Percentiles rank a stretch among this genome's conserved stretches.
These are phyloP conservation scores for Parotocinclus haroldoi DNA, from an alignment of 2,797 vertebrate genomes.

Conservation along the genomic window DNA sequence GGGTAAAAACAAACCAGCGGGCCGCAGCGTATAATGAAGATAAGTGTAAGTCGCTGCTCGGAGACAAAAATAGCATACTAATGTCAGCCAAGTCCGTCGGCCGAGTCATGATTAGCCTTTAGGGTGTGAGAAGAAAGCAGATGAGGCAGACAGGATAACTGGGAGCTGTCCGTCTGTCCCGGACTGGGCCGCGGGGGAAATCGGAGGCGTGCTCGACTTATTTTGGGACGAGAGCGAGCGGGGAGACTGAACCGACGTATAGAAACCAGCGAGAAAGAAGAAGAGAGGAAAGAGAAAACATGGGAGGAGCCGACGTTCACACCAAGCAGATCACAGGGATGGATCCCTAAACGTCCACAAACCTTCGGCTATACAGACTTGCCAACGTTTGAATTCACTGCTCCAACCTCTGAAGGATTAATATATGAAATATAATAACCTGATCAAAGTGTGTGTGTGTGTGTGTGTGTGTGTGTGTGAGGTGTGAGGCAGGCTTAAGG, in stretches of 20 bases:
- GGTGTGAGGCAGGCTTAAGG: too few species aligned
- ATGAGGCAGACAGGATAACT: neutral
- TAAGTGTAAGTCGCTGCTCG: neutral
- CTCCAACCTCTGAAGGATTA: too few species aligned
- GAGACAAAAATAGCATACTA: neutral
- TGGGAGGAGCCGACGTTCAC: neutral
- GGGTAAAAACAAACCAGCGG: too few species aligned
- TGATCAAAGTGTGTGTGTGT: too few species aligned
- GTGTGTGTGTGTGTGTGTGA: too few species aligned
- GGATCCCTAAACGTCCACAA: too few species aligned
- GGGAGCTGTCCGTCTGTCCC: slow-evolving; percentile 16
- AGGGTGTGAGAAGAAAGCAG: neutral
- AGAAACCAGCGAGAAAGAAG: slow-evolving; percentile 9
- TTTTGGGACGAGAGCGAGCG: slow-evolving; percentile 16
- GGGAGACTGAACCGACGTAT: slow-evolving; percentile 3
- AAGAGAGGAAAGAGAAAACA: neutral
- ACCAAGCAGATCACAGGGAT: too few species aligned
- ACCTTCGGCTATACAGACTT: too few species aligned
- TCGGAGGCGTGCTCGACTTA: slow-evolving; percentile 25
- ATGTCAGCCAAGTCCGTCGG: neutral
- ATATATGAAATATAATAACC: too few species aligned
- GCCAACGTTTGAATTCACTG: too few species aligned
- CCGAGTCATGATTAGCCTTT: slow-evolving; percentile 7
- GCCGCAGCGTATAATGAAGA: too few species aligned
- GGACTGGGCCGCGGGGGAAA: slow-evolving; percentile 18